Conservation (phyloP, 2,888 invertebrate species). For the Agrochola lychnidis region DNA sequence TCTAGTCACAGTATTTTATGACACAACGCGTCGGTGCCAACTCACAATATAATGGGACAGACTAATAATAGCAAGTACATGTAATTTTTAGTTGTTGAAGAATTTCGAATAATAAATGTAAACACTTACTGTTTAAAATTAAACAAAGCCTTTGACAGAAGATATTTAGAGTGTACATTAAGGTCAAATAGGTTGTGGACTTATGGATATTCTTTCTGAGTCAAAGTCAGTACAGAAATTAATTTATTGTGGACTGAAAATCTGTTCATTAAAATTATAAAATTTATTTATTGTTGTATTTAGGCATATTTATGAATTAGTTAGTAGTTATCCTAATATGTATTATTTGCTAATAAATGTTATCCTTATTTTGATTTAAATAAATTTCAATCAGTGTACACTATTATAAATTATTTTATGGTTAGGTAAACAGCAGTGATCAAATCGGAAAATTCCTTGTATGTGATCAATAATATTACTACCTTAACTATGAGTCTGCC, state of each 20-base stretch:
- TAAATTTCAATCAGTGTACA: background rate
- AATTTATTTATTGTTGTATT: background rate
- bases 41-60: conserved; percentile 69
- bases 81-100: conserved; percentile 62
- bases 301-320: background rate
- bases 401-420: background rate
- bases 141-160: conserved; percentile 5
- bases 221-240: background rate
- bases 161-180: background rate
- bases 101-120: conserved; percentile 37
- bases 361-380: background rate
- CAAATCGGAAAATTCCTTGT: background rate
- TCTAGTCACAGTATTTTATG: conserved; percentile 58
- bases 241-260: background rate
- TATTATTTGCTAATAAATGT: background rate
- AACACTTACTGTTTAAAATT: conserved; percentile 11
- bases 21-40: conserved; percentile 73
- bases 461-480: background rate
- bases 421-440: background rate
- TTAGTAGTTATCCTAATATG: background rate
- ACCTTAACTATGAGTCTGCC: background rate
- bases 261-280: background rate
- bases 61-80: conserved; percentile 73
- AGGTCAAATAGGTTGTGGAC: background rate
- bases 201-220: background rate